phyloP scores from a whole-genome alignment of 2,888 invertebrate genomes.

The Abrostola triplasia region DNA sequence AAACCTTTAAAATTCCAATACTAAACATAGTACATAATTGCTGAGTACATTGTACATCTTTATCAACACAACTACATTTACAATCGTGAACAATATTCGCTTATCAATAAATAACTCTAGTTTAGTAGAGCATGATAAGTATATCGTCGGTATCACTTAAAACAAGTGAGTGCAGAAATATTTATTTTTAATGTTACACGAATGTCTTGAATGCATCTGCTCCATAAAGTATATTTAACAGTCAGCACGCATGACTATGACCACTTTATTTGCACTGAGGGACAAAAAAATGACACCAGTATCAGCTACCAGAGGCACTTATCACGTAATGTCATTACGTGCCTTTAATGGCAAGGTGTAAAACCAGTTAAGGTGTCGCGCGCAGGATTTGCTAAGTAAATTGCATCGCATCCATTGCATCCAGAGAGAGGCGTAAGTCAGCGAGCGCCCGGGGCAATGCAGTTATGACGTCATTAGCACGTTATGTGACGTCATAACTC shows the following conservation, averaged over 20 bases:
- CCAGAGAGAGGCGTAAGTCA: slow-evolving; percentile 70
- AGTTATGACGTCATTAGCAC: slow-evolving; percentile 87
- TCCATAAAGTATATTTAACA: slow-evolving; percentile 35
- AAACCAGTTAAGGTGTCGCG: slow-evolving; percentile 63
- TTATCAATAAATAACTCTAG: slow-evolving; percentile 27
- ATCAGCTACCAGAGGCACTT: slow-evolving; percentile 46
- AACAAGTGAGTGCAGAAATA: slow-evolving; percentile 30
- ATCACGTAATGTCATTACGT: slow-evolving; percentile 50
- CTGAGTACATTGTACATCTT: background rate
- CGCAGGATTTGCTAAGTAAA: slow-evolving; percentile 70
- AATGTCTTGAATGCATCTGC: slow-evolving; percentile 27
- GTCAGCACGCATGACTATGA: slow-evolving; percentile 49
- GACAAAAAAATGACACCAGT: slow-evolving; percentile 45
- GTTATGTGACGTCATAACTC: slow-evolving; percentile 86
- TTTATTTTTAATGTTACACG: slow-evolving; percentile 31
- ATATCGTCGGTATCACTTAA: slow-evolving; percentile 30
- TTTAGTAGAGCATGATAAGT: slow-evolving; percentile 16
- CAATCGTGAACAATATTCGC: slow-evolving; percentile 8
- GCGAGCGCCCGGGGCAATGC: slow-evolving; percentile 77
- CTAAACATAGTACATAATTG: no score
- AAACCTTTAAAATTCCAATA: no score
- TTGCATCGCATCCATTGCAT: slow-evolving; percentile 75
- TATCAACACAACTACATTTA: background rate
- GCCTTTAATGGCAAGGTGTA: slow-evolving; percentile 58
- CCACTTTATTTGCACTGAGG: slow-evolving; percentile 34